Base-by-base conservation (phyloP, 1,140 invertebrate genomes). In the Hypothenemus hampei region DNA sequence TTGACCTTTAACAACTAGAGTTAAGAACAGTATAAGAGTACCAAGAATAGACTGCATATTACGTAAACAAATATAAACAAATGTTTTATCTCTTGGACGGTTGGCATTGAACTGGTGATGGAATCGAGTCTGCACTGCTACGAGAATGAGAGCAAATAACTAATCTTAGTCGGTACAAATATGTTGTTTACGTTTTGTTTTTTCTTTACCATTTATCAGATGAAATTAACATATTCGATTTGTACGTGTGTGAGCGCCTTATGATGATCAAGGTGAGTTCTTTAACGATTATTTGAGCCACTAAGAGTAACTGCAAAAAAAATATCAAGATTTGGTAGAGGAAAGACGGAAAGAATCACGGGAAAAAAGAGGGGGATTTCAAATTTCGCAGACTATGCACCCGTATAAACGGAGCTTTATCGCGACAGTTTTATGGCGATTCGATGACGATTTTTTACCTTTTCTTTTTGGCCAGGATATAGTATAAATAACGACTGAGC, bases 381-480 rank as follows among this genome's bases (percentile, higher is more conserved):
- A 59, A 62, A 67, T 67, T 68, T 65, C 60, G 66, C 65, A 65
- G 64, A 68, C 65, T 53, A 60, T 65, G 66, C 66, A 67, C 54
- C 58, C 49, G 51, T 61, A 59, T 60, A 60, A 60, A 62, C 59
- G 60, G 60, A 46, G 59, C 60, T 36, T 61, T 64, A 66, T 68
- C 58, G 37, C 54, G 66, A 68, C 63, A 65, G 59, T 68, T 68
- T 68, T 68, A 68, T 65, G 62, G 60, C 57, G 56, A 22, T 43
- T 21, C 19, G 40, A 43, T 43, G 35, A n/a, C n/a, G n/a, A n/a
- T n/a, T n/a, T n/a, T n/a, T n/a, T n/a, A n/a, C n/a, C n/a, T n/a
- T n/a, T n/a, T n/a, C n/a, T n/a, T n/a, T n/a, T n/a, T n/a, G n/a
- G n/a, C n/a, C n/a, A n/a, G n/a, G n/a, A n/a, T n/a, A n/a, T n/a